phyloP scores from a whole-genome alignment of 92 coral and sea anemone genomes.

The Epizoanthus fatuus region DNA sequence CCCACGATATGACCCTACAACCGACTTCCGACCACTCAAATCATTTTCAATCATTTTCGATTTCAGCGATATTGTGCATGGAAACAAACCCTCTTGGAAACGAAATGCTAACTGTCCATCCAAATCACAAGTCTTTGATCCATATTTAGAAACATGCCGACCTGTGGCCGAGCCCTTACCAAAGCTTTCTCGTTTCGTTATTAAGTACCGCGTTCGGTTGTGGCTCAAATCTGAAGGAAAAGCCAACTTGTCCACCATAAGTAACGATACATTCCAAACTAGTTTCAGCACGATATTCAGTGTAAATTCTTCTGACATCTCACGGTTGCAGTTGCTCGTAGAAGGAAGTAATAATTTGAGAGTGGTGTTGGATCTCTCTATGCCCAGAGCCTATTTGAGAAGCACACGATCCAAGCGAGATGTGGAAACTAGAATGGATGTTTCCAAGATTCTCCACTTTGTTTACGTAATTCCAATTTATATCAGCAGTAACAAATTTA shows the following conservation, averaged over 20 bases:
- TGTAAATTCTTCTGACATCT: conserved; percentile 4
- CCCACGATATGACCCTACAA: not conserved
- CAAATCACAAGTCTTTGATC: not conserved
- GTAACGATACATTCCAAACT: not conserved
- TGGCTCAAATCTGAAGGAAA: conserved; percentile 11
- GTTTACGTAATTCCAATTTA: not conserved
- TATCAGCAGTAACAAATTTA: not conserved
- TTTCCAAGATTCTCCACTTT: conserved; percentile 10
- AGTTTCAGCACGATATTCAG: not conserved
- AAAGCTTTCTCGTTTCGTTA: not conserved
- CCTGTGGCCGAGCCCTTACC: not conserved
- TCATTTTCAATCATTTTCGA: conserved; percentile 23
- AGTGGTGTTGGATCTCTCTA: not conserved
- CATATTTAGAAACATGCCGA: not conserved
- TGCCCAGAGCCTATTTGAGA: conserved; percentile 11
- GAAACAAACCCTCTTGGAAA: conserved; percentile 14
- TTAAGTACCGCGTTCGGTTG: not conserved
- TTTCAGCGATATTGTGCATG: not conserved
- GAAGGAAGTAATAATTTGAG: not conserved
- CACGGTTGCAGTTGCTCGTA: not conserved
- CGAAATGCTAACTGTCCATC: not conserved
- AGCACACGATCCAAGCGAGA: not conserved
- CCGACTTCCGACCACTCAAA: not conserved
- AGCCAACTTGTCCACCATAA: not conserved
- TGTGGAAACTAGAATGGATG: not conserved